phyloP scores from a whole-genome alignment of 2,888 invertebrate species.

The Cephus spinipes region DNA sequence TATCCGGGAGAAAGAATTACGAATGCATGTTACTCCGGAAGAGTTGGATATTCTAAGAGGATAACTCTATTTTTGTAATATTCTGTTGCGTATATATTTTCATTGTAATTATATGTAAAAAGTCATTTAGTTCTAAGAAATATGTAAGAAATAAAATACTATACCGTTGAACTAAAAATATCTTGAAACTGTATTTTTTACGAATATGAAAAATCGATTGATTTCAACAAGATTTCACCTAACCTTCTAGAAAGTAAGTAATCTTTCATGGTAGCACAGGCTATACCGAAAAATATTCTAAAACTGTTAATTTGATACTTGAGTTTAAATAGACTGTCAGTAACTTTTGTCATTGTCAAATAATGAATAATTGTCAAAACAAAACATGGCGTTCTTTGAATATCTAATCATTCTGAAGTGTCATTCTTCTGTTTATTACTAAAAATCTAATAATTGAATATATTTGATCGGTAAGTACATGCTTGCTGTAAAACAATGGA shows the following conservation, averaged over 20 bases:
- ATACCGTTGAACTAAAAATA: background rate
- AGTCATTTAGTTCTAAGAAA: background rate
- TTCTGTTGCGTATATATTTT: background rate
- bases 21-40: constrained; percentile 81
- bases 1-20: constrained; percentile 79
- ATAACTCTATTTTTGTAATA: constrained; percentile 41
- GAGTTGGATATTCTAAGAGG: constrained; percentile 77
- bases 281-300: background rate
- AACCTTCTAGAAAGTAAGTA: background rate
- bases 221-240: background rate
- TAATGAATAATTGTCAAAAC: background rate
- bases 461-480: background rate
- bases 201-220: background rate
- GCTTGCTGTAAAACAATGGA: constrained; percentile 47
- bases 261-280: background rate
- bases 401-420: background rate
- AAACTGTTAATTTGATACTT: background rate
- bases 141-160: background rate
- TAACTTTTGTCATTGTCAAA: background rate
- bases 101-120: constrained; percentile 3
- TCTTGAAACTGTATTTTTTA: background rate
- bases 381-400: background rate
- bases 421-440: background rate
- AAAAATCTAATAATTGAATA: background rate
- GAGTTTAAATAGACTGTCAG: background rate